These are phyloP conservation scores for Anagyrus pseudococci DNA, from an alignment of 2,888 invertebrate species.

Conservation along the genomic window DNA sequence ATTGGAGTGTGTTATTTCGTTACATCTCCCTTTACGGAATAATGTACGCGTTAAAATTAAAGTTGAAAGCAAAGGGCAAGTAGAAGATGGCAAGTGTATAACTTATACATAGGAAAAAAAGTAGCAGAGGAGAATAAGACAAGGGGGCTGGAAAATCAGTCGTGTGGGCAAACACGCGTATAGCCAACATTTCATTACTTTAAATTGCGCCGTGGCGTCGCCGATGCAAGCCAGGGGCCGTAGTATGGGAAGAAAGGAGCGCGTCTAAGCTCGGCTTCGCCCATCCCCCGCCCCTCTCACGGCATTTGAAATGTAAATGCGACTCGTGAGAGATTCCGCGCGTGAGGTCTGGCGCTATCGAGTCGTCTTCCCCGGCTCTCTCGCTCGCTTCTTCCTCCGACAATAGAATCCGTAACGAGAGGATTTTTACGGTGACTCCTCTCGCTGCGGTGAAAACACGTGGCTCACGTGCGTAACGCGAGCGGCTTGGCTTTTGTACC, in stretches of 20 bases:
- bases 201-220: constrained; percentile 18
- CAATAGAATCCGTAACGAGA: constrained; percentile 25
- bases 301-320: constrained; percentile 53
- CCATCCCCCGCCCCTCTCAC: neutral
- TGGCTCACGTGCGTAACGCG: no score
- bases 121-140: no score
- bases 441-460: neutral
- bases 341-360: neutral
- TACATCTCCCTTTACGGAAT: no score
- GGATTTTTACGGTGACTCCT: constrained; percentile 19
- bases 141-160: constrained; percentile 1
- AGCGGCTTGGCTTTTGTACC: no score
- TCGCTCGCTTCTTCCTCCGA: constrained; percentile 12
- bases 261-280: neutral
- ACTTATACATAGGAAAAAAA: no score
- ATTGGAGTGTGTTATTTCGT: no score
- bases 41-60: no score
- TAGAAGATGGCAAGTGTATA: no score
- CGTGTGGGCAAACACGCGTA: neutral
- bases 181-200: constrained; percentile 30
- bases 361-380: constrained; percentile 6
- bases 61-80: no score
- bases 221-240: neutral
- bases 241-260: neutral
- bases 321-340: constrained; percentile 36